Evolutionary conservation across 2,888 invertebrate species (phyloP), one percentile per base, ranked within the genome.

Genomic region (Cantharis flavilabris): DNA sequence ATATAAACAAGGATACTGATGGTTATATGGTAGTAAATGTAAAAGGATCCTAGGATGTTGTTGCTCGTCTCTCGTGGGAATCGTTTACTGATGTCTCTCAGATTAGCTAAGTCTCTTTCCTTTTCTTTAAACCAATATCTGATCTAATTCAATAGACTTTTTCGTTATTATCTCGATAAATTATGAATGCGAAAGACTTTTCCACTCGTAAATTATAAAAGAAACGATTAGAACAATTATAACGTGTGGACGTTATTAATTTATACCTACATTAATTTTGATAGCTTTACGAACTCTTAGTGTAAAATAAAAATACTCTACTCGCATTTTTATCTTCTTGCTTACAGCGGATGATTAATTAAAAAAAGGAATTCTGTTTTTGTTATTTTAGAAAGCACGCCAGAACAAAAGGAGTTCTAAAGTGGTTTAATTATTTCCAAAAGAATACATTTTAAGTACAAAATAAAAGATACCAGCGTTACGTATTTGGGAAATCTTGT

Each of bases 81-180:
- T 63, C 76, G 73, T 76, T 76, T 70, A 67, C 76, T 72, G 76
- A 73, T 76, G 73, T 76, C 76, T 76, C 73, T 76, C 73, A 76
- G 76, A 76, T 76, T 76, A 76, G 76, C 76, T 62, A 71, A 76
- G 72, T 30, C 70, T 70, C 62, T 75, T 64, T 76, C 69, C 23
- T 65, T 65, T 63, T 64, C 72, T 73, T 70, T 28, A 73, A 63
- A 62, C 33, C 72, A 73, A 62, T 26, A 73, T 71, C 69, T 70
- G 73, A 65, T 73, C 69, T 76, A 76, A 73, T 33, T 67, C 65
- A 26, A 23, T 67, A 9, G 65, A 67, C 49, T 49, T 49, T 49
- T n/a, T n/a, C 13, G n/a, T n/a, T 49, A 49, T 49, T 49, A 49
- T 7, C 49, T 7, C n/a, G 5, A 49, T 49, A n/a, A 49, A 49